Evolutionary conservation across 1,140 invertebrate genomes (phyloP), one percentile per base, ranked within the genome.

Genomic region (Frieseomelitta varia): DNA sequence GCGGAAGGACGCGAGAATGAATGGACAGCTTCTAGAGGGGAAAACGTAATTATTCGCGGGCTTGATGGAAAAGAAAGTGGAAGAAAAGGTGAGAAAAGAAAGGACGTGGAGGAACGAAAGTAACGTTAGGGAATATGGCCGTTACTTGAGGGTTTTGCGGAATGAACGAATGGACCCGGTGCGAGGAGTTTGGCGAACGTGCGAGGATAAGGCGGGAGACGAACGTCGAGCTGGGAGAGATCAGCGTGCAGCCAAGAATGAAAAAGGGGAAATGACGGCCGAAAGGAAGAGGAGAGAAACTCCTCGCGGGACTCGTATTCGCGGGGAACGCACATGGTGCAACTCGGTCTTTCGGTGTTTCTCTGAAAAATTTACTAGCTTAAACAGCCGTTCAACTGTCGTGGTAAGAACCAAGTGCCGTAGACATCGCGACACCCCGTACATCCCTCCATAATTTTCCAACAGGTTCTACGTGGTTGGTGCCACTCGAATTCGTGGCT

Each of bases 331-430:
- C 91, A 91, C 89, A 89, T 6, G 39, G 39, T 4, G 90, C 91
- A 86, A 93, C 93, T 93, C 86, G 86, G 91, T 91, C 89, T 90
- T 90, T 90, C 84, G 90, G 85, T 91, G 87, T 91, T 92, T 89
- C 85, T 86, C 86, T 89, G 92, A 88, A 84, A 92, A 93, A 93
- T 94, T 93, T 93, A 93, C 90, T 91, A 83, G 87, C 86, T 92
- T 93, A 92, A 93, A 94, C 90, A 88, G 85, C 86, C 61, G 85
- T 86, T 88, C 90, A 87, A 90, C 91, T 84, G 86, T 81, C 76
- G 51, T 69, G 78, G 73, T 47, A 30, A 71, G 39, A 47, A 47
- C 39, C 6, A 47, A 47, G 39, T 47, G 39, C 39, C 21, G n/a
- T 27, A 12, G 15, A 21, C 53, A 67, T 47, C 47, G 14, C 39